Conservation (phyloP, 2,113 vertebrate species). For the Anseranas semipalmata region DNA sequence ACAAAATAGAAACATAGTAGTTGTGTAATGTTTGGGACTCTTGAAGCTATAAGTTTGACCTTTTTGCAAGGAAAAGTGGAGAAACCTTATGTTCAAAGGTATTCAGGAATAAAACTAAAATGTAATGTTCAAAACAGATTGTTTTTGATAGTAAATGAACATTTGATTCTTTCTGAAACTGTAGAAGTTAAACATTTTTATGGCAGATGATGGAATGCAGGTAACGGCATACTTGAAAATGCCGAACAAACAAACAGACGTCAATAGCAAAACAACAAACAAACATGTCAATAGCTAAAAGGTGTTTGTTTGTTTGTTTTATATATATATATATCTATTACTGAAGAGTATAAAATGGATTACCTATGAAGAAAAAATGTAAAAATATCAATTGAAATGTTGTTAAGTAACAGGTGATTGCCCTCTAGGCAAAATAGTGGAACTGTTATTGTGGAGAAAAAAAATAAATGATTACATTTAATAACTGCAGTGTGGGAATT, state of each 20-base stretch:
- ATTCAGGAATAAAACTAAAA: background rate
- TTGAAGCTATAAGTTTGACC: background rate
- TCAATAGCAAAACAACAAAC: background rate
- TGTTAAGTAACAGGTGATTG: background rate
- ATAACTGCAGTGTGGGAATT: rapidly evolving
- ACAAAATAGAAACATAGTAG: background rate
- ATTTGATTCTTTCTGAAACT: background rate
- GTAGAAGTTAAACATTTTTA: background rate
- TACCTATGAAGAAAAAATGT: background rate
- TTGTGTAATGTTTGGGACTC: background rate
- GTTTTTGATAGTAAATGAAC: background rate
- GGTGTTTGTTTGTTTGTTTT: background rate
- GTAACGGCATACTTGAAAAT: background rate
- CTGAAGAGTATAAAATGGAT: background rate
- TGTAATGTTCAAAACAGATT: background rate
- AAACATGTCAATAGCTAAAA: background rate
- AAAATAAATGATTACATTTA: background rate
- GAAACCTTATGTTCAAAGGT: background rate
- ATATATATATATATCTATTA: background rate
- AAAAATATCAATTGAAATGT: background rate
- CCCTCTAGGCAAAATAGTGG: background rate
- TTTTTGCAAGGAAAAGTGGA: background rate
- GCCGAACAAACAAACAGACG: background rate
- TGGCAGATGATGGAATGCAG: background rate
- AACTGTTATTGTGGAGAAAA: background rate